Conservation (phyloP, 2,888 invertebrate species). For the Drosophila maculinotata region DNA sequence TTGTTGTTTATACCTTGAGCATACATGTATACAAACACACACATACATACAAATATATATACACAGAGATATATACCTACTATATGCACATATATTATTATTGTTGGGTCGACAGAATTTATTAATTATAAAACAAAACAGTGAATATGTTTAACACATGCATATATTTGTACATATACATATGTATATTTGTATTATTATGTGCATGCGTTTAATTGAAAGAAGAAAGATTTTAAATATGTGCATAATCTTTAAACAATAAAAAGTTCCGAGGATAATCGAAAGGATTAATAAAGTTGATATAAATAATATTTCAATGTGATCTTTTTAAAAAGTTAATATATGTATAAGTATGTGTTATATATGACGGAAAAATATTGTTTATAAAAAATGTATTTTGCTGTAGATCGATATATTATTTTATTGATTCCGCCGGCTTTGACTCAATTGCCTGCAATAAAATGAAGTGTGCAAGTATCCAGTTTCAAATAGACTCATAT, state of each 20-base stretch:
- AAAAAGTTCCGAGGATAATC: not conserved
- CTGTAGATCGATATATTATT: too few species aligned
- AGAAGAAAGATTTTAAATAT: not conserved
- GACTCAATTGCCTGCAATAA: too few species aligned
- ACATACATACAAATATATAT: not conserved
- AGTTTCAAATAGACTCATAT: too few species aligned
- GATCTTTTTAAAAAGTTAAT: not conserved
- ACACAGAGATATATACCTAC: not conserved
- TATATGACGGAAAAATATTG: too few species aligned
- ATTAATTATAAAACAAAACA: constrained; percentile 9
- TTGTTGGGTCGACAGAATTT: constrained; percentile 1
- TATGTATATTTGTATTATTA: not conserved
- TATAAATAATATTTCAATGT: too few species aligned
- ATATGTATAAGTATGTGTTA: too few species aligned
- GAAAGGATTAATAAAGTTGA: too few species aligned
- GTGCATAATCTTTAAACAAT: not conserved
- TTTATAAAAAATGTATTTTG: too few species aligned
- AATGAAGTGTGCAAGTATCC: too few species aligned
- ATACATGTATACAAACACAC: not conserved
- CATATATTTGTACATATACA: not conserved
- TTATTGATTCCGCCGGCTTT: too few species aligned
- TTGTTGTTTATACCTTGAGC: constrained; percentile 3
- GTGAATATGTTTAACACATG: not conserved
- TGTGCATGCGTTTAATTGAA: not conserved
- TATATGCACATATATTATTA: not conserved